Evolutionary conservation across 2,113 vertebrate genomes (phyloP), one percentile per base, ranked within the genome.

Genomic region (Panthera tigris): DNA sequence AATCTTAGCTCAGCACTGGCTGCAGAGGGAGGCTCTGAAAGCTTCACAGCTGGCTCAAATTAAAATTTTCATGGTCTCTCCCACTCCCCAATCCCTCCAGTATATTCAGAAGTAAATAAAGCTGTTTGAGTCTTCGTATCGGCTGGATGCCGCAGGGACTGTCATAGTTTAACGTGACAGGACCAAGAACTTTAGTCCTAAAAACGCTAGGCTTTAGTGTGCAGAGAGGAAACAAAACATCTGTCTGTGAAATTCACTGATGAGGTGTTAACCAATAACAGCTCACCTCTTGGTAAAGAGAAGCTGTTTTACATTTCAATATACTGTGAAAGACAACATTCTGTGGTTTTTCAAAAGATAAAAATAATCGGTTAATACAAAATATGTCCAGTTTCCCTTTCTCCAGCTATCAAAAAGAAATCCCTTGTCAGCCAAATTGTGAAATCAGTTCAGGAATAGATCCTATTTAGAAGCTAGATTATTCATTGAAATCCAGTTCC

Each of bases 21-120:
- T 98, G 88, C 31, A 97, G 93, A 98, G 94, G 85, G 98, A 98
- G 92, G 63, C 86, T 98, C 96, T 98, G 97, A 98, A 98, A 98
- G 81, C 27, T 95, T 96, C 97, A 96, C 97, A 98, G 92, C 97
- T 98, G 98, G 80, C 95, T 98, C 52, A 36, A 97, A 98, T 86
- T 87, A 89, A 92, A 97, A 94, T 98, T 95, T 98, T 95, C 57
- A 63, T 92, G 73, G 29, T 81, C 74, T 39, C 5, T 15, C 39
- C 21, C 1, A 27, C 1, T 41, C 29, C 31, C 21, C 23, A 41
- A 45, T 21, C 91, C 98, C 96, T 94, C 91, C 85, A 96, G 50
- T 79, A 73, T 21, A 95, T 65, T 94, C n/a, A 65, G 88, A 96
- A 96, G 91, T 96, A 98, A 97, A 97, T 69, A 90, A 98, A 98